Conservation (phyloP, 2,888 invertebrate species). For the Microplitis manilae region DNA sequence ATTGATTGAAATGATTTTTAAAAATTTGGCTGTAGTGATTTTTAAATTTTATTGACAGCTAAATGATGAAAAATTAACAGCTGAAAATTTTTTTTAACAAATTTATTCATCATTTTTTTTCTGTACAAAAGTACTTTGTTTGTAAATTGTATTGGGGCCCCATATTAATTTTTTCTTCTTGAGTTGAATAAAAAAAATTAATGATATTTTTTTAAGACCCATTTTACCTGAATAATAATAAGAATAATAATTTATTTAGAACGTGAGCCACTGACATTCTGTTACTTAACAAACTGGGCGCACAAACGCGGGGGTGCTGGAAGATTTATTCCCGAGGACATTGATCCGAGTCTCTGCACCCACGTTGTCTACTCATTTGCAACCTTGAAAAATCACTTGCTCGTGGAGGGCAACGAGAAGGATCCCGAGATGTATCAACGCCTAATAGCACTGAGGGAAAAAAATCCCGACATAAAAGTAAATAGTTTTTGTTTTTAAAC, state of each 20-base stretch:
- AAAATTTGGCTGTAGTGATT: no score
- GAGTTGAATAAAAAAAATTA: no score
- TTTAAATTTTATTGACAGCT: no score
- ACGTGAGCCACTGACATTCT: slow-evolving; percentile 90
- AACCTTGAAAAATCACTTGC: slow-evolving; percentile 87
- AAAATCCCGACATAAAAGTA: slow-evolving; percentile 90
- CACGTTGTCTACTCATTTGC: slow-evolving; percentile 97
- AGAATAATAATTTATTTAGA: slow-evolving; percentile 73
- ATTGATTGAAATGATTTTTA: no score
- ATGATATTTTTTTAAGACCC: no score
- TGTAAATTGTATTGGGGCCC: no score
- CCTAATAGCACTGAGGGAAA: slow-evolving; percentile 87
- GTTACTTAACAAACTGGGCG: slow-evolving; percentile 98
- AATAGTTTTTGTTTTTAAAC: slow-evolving; percentile 38
- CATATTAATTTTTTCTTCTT: no score
- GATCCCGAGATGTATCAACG: slow-evolving; percentile 90
- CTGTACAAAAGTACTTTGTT: no score
- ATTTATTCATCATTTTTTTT: no score
- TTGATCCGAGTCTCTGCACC: slow-evolving; percentile 91
- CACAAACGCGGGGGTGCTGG: slow-evolving; percentile 91
- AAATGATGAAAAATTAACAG: no score
- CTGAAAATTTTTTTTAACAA: no score
- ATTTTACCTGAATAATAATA: no score
- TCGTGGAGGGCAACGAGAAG: slow-evolving; percentile 85
- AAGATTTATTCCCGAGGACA: slow-evolving; percentile 90